These are phyloP conservation scores for Drosophila micromelanica DNA, from an alignment of 1,140 invertebrate species.

Conservation along the genomic window DNA sequence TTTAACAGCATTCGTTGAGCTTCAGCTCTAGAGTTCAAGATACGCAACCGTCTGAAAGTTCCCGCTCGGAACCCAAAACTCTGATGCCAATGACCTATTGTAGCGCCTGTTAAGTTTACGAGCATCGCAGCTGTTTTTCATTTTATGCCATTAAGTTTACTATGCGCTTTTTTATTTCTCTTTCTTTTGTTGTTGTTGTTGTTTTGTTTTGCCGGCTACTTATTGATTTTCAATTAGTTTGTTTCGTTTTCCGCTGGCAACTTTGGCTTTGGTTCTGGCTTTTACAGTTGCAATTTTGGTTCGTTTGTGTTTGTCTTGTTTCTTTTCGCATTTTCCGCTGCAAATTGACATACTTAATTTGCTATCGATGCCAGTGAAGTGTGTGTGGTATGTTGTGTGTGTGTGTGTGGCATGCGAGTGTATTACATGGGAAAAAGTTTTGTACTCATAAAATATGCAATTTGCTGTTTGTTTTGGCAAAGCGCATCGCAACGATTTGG, in stretches of 20 bases:
- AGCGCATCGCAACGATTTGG: conserved; percentile 68
- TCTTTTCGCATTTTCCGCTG: conserved; percentile 49
- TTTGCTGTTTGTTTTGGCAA: conserved; percentile 59
- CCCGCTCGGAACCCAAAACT: conserved; percentile 1
- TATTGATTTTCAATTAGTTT: conserved; percentile 82
- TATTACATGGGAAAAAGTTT: conserved; percentile 70
- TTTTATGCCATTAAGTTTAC: conserved; percentile 59
- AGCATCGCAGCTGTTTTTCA: conserved; percentile 32
- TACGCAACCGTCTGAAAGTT: background rate
- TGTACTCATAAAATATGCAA: conserved; percentile 76
- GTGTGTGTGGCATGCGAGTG: conserved; percentile 24
- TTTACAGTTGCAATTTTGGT: conserved; percentile 48
- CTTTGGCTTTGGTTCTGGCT: conserved; percentile 47
- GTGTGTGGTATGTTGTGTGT: background rate
- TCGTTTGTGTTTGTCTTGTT: conserved; percentile 37
- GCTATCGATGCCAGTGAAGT: conserved; percentile 49
- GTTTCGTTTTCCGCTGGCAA: conserved; percentile 49
- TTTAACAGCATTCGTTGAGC: conserved; percentile 5
- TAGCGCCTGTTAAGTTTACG: conserved; percentile 6
- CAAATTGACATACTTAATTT: conserved; percentile 78
- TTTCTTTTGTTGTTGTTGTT: conserved; percentile 30
- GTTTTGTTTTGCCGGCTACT: conserved; percentile 34
- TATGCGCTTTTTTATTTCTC: conserved; percentile 21
- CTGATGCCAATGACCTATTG: conserved; percentile 40
- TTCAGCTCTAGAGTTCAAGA: conserved; percentile 18